Evolutionary conservation across 2,113 vertebrate genomes (phyloP).

Genomic region (Stigmatopora argus): DNA sequence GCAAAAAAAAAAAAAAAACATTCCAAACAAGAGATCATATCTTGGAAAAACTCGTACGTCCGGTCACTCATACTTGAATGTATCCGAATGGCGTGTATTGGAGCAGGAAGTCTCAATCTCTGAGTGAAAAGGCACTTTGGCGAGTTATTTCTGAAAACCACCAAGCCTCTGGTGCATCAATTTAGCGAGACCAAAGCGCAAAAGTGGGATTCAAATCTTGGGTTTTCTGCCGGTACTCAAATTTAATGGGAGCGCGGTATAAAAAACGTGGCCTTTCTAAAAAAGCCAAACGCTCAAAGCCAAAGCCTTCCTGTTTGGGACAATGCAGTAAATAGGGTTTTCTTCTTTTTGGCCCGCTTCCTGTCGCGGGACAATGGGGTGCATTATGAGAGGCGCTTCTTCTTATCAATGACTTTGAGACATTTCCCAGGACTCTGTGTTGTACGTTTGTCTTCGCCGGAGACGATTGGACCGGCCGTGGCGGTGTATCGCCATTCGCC

Average conservation of each 20-base stretch:
- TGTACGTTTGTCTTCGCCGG: constrained; percentile 21
- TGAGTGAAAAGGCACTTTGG: too few species aligned
- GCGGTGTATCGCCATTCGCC: constrained; percentile 15
- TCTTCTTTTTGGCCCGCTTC: constrained; percentile 38
- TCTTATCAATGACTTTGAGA: constrained; percentile 56
- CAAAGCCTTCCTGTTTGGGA: constrained; percentile 5
- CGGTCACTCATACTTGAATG: too few species aligned
- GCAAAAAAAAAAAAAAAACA: too few species aligned
- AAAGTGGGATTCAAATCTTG: too few species aligned
- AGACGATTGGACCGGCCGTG: constrained; percentile 37
- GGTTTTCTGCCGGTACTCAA: neutral
- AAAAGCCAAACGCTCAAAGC: neutral
- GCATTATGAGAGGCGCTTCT: constrained; percentile 27
- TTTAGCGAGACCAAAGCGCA: too few species aligned
- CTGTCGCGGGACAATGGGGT: constrained; percentile 36
- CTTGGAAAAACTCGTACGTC: too few species aligned
- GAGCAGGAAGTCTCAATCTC: too few species aligned
- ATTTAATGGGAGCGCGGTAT: neutral
- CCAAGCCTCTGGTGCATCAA: too few species aligned
- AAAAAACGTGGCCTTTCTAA: neutral
- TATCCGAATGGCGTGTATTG: too few species aligned
- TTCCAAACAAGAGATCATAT: too few species aligned
- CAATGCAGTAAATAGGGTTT: constrained; percentile 17
- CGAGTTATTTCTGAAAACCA: too few species aligned
- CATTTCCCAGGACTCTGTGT: constrained; percentile 43